Conservation (phyloP, 2,888 invertebrate species). For the Drosophila helvetica region DNA sequence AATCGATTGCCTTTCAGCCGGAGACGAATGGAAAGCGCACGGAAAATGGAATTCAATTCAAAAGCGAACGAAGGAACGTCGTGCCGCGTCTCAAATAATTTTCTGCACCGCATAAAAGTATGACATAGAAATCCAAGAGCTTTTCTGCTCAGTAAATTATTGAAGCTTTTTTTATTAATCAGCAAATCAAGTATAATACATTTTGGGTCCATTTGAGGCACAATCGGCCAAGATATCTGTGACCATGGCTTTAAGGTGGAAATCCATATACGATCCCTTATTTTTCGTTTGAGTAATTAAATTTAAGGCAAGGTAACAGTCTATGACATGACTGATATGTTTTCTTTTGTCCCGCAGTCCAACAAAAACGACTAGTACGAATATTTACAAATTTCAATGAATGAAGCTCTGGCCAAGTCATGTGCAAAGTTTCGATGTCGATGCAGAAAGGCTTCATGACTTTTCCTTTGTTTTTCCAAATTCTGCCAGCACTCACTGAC, state of each 20-base stretch:
- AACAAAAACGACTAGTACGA: too few relatives aligned
- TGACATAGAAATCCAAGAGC: conserved; percentile 20
- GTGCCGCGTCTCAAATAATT: conserved; percentile 44
- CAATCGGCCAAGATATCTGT: too few relatives aligned
- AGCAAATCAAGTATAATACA: too few relatives aligned
- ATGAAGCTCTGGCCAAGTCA: conserved; percentile 14
- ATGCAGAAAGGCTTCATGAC: conserved; percentile 14
- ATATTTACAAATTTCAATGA: background rate
- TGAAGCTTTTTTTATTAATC: too few relatives aligned
- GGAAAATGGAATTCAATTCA: conserved; percentile 24
- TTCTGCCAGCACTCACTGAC: background rate
- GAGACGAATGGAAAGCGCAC: conserved; percentile 44
- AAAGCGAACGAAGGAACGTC: conserved; percentile 19
- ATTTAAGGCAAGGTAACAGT: background rate
- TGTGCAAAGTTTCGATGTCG: conserved; percentile 25
- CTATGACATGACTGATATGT: too few relatives aligned
- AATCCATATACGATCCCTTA: too few relatives aligned
- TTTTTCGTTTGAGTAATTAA: too few relatives aligned
- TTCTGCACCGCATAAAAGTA: conserved; percentile 35
- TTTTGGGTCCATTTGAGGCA: too few relatives aligned
- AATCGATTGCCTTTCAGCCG: conserved; percentile 44
- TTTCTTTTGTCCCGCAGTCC: too few relatives aligned
- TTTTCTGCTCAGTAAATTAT: too few relatives aligned
- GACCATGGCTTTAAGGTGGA: too few relatives aligned
- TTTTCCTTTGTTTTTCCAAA: conserved; percentile 8